Percentiles rank a stretch among this genome's conserved stretches.
These are phyloP conservation scores for Hemiprocne comata DNA, from an alignment of 2,113 vertebrate genomes.

Conservation along the genomic window DNA sequence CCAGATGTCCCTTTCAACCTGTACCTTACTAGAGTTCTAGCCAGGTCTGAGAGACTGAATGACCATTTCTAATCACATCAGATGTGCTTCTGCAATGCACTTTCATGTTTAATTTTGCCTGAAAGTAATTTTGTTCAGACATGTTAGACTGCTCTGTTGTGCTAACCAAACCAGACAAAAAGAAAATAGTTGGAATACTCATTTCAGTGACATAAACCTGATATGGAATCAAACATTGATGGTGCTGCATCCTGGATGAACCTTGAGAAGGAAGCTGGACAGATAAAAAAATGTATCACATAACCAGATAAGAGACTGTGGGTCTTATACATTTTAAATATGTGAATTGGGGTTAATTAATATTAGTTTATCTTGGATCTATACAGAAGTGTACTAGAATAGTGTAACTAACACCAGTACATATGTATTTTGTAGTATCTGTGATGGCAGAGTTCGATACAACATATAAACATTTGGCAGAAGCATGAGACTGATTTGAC, in stretches of 20 bases:
- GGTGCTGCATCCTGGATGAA: neutral
- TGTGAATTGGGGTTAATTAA: neutral
- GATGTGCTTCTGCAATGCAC: neutral
- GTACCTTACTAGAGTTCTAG: too few relatives aligned
- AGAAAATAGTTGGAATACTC: neutral
- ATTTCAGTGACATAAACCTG: neutral
- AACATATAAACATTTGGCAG: neutral
- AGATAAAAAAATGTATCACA: neutral
- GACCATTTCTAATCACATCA: neutral
- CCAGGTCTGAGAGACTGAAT: neutral
- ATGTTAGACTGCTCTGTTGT: neutral
- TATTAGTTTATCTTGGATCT: neutral
- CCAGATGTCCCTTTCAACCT: neutral
- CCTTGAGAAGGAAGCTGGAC: neutral
- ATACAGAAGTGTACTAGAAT: neutral
- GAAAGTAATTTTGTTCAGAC: neutral
- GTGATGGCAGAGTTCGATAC: neutral
- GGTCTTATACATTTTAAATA: neutral
- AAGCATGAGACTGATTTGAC: fast-evolving
- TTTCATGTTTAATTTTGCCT: neutral
- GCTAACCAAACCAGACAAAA: neutral
- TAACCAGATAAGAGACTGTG: neutral
- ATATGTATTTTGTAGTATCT: neutral
- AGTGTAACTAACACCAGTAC: neutral
- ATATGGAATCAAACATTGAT: neutral